A percentile compares a stretch with the other conserved stretches of the same genome.
These are phyloP conservation scores for cattle (Bos taurus) DNA, from an alignment of 2,113 vertebrate genomes.

Conservation along the genomic window ARS-UCD2.0 NC_037345.1:51183501-51184000, in stretches of 20 bases:
- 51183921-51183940: constrained; percentile 20
- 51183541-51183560: neutral
- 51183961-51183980: neutral
- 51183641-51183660: neutral
- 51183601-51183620: neutral
- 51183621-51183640: neutral
- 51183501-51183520: neutral
- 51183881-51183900: neutral
- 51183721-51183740: neutral
- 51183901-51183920: constrained; percentile 21
- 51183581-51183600: constrained; percentile 1
- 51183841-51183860: constrained; percentile 13
- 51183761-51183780: neutral
- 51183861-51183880: neutral
- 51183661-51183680: neutral
- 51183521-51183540: neutral
- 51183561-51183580: neutral
- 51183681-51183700: constrained; percentile 3
- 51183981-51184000: neutral
- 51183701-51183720: neutral
- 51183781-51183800: neutral
- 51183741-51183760: neutral
- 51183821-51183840: neutral
- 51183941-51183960: neutral
- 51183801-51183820: neutral